Base-by-base conservation (phyloP, 2,888 invertebrate species). In the Meandrusa payeni region DNA sequence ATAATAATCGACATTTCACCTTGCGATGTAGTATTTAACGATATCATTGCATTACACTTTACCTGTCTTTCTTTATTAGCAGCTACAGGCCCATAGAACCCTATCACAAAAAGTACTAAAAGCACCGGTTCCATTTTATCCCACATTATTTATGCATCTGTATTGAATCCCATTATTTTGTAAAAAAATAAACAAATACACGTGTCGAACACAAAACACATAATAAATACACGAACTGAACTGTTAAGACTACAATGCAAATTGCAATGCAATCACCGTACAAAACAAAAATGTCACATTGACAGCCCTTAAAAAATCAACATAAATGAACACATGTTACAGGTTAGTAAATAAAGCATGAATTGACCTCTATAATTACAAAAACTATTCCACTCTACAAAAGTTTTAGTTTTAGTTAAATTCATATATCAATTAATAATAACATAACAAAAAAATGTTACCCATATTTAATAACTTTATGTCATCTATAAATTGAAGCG, bases 51-150 rank as follows among this genome's bases (percentile, higher is more conserved):
- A 65, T 64, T 64, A 57, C 48, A 54, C 51, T 63, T 64, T 61
- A 80, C 85, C 81, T 81, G 78, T 64, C 63, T 71, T 57, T 69
- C 69, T 57, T 75, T 70, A 56, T 76, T 69, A 49, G 74, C 48
- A 49, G 71, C 65, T 37, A 72, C 72, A 48, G 75, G 64, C 54
- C 73, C 72, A 54, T 64, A 71, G 22, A 70, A 69, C 48, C 76
- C 68, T 51, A 72, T 67, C 50, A 76, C 59, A 55, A 79, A 72
- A 52, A 82, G 57, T 61, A 69, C 55, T 42, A 76, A 46, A 54
- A 68, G 56, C 51, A 76, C 54, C 48, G 60, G 52, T 60, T 65
- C 74, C 83, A 81, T 86, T 49, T 61, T 77, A 39, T 5, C 10
- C 10, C 5, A 24, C 24, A 29, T 44, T 19, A 38, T 13, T 41